Conservation (phyloP, 2,797 vertebrate genomes). For the Hydrolagus colliei region DNA sequence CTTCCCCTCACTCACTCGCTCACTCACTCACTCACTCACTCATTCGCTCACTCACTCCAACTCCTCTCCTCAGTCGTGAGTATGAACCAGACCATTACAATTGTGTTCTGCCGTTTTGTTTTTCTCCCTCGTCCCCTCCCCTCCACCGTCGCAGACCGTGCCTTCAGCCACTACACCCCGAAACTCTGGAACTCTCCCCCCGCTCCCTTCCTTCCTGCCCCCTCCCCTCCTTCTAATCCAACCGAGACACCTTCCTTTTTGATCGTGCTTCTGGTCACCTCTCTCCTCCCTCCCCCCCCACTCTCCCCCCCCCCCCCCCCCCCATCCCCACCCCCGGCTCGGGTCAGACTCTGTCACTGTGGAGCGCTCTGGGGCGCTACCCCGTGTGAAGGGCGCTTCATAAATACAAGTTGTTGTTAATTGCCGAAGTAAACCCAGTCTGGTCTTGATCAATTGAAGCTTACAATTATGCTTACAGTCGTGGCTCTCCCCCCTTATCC, state of each 20-base stretch:
- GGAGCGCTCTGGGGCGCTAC: no score
- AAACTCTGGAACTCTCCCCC: constrained; percentile 32
- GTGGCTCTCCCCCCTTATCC: no score
- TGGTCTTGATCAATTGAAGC: no score
- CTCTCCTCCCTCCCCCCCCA: not conserved
- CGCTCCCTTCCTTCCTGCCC: no score
- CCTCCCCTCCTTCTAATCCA: not conserved
- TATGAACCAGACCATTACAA: constrained; percentile 37
- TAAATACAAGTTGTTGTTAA: no score
- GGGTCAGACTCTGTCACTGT: no score
- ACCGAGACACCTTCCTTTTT: no score
- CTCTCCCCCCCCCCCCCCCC: not conserved
- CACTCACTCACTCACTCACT: not conserved
- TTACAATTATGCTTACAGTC: no score
- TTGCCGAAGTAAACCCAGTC: no score
- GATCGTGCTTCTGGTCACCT: no score
- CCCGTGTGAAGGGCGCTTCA: no score
- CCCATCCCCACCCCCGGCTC: constrained; percentile 37
- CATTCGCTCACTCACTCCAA: constrained; percentile 16
- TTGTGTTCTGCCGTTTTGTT: constrained; percentile 37
- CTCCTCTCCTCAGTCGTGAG: constrained; percentile 39
- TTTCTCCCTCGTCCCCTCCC: constrained; percentile 39
- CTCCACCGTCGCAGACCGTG: constrained; percentile 27
- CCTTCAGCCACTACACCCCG: constrained; percentile 36
- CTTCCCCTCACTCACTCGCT: not conserved